These are phyloP conservation scores for Pachliopta kotzebuea DNA, from an alignment of 2,888 invertebrate species.

Conservation along the genomic window DNA sequence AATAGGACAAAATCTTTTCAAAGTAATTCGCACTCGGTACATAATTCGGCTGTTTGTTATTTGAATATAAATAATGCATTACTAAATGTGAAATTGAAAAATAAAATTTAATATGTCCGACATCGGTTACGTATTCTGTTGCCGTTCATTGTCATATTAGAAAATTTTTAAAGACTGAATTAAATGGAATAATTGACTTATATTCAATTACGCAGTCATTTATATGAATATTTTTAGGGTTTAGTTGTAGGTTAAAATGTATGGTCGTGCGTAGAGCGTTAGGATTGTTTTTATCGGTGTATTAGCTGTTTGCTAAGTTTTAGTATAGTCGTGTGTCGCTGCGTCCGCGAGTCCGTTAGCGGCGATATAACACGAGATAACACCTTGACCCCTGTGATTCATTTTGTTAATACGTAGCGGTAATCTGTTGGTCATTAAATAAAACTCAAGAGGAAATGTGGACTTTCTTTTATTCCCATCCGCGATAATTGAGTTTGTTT, in stretches of 20 bases:
- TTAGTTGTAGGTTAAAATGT: slow-evolving; percentile 49
- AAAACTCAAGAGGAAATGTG: slow-evolving; percentile 57
- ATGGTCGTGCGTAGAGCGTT: slow-evolving; percentile 33
- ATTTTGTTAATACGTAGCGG: slow-evolving; percentile 68
- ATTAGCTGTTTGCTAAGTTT: slow-evolving; percentile 40
- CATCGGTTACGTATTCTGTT: slow-evolving; percentile 36
- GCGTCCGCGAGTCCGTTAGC: neutral
- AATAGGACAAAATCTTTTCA: neutral
- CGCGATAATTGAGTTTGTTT: no score
- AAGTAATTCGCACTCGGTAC: neutral
- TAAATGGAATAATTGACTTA: slow-evolving; percentile 65
- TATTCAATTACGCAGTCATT: slow-evolving; percentile 75
- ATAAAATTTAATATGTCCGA: slow-evolving; percentile 35
- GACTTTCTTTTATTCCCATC: slow-evolving; percentile 34
- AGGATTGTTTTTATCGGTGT: slow-evolving; percentile 54
- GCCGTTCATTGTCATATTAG: slow-evolving; percentile 57
- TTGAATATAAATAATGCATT: neutral
- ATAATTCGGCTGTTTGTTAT: neutral
- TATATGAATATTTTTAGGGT: slow-evolving; percentile 52
- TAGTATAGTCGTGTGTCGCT: slow-evolving; percentile 41
- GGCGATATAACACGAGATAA: slow-evolving; percentile 50
- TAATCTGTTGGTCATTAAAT: slow-evolving; percentile 69
- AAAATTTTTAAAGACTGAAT: slow-evolving; percentile 77
- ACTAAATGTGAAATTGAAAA: neutral
- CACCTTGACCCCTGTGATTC: slow-evolving; percentile 77